Base-by-base conservation (phyloP, 2,113 vertebrate genomes). In the Stigmatopora nigra region DNA sequence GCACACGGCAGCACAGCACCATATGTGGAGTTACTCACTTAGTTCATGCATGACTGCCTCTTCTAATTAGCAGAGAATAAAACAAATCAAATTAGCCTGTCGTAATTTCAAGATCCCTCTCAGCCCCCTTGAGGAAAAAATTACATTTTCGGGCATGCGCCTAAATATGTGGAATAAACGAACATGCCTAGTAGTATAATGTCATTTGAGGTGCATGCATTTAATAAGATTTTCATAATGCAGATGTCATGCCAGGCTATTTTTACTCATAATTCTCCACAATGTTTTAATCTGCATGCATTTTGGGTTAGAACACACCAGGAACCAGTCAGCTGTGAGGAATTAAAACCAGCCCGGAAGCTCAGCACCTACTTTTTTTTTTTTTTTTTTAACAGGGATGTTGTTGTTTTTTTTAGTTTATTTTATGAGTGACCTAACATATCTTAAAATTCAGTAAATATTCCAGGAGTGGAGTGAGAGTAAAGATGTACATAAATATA, bases 1-100 rank as follows among this genome's bases (percentile, higher is more conserved):
- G 59, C 48, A 67, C 71, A 73, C 36, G n/a, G 55, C 52, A 38
- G 80, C 53, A 31, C 22, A 31, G 22, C 73, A 64, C 74, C 83
- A 82, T 82, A 86, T 85, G 84, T 68, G 65, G 65, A 79, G 71
- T 73, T 66, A 73, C 75, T 77, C 70, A 15, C 36, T 83, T 58
- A 68, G 63, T 62, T 22, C 63, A 76, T 4, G 72, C 84, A 63
- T 76, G 76, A 64, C 73, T 73, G 77, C 31, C 41, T 78, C 65
- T 62, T 70, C 72, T 86, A 73, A 79, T 84, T 86, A 81, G 75
- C 62, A 61, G 45, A 62, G 71, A 78, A 67, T 71, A 19, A 56
- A 63, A 49, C 62, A 61, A 70, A 57, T 53, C 38, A 52, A 79
- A 79, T 65, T 36, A 72, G 67, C 45, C 56, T 59, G n/a, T 63